Conservation (phyloP, 2,797 vertebrate genomes). For the Moxostoma hubbsi region DNA sequence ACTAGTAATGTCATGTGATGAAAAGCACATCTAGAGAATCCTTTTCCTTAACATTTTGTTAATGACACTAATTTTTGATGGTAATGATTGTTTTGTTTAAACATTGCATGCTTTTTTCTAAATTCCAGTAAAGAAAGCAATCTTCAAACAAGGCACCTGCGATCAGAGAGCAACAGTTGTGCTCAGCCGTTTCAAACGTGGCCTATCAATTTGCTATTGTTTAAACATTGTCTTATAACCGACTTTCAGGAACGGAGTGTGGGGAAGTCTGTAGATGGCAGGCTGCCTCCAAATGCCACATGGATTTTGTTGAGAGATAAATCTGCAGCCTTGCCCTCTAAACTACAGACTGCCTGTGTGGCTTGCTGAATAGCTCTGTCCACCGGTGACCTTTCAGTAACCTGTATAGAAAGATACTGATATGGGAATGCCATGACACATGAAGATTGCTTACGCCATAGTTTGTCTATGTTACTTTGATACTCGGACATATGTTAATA, state of each 20-base stretch:
- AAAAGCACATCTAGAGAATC: slow-evolving; percentile 1
- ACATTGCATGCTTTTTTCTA: not conserved
- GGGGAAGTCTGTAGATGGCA: slow-evolving; percentile 39
- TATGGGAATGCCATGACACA: not conserved
- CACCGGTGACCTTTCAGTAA: slow-evolving; percentile 27
- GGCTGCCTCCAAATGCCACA: slow-evolving; percentile 43
- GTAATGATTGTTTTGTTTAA: not conserved
- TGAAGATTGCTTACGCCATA: slow-evolving; percentile 3
- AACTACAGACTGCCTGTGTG: slow-evolving; percentile 24
- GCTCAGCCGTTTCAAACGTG: slow-evolving; percentile 12
- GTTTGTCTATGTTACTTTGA: not conserved
- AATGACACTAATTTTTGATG: not conserved
- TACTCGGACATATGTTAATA: no score
- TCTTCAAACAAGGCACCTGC: slow-evolving; percentile 6
- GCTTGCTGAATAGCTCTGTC: slow-evolving; percentile 27
- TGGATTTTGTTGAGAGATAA: slow-evolving; percentile 45
- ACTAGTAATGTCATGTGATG: not conserved
- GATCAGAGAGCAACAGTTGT: slow-evolving; percentile 24
- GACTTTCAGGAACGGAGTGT: slow-evolving; percentile 40
- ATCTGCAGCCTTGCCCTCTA: slow-evolving; percentile 14
- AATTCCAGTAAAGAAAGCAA: not conserved
- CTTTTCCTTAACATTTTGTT: not conserved
- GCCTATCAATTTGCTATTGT: slow-evolving; percentile 44
- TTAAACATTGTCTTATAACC: slow-evolving; percentile 41
- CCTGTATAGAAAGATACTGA: slow-evolving; percentile 18